phyloP scores from a whole-genome alignment of 2,888 invertebrate genomes.

The Drosophila multiciliata region DNA sequence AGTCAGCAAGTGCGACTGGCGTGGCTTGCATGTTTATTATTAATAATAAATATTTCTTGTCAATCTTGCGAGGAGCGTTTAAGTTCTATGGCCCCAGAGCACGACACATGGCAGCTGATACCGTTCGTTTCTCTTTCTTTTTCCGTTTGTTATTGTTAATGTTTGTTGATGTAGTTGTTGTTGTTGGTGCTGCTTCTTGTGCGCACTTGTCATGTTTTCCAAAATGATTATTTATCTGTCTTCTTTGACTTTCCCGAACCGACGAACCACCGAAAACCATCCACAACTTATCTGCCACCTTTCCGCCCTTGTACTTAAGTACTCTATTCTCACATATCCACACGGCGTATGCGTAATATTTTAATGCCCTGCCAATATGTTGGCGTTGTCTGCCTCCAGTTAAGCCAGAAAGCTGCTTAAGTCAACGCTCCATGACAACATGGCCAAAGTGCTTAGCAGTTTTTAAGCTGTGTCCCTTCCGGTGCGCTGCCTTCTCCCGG shows the following conservation, averaged over 20 bases:
- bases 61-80: conserved; percentile 66
- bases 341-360: conserved; percentile 65
- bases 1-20: conserved; percentile 78
- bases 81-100: conserved; percentile 64
- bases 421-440: conserved; percentile 55
- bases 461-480: conserved; percentile 58
- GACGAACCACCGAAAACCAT: neutral
- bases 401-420: conserved; percentile 73
- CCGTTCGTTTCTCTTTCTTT: neutral
- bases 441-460: conserved; percentile 70
- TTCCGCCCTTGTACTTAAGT: neutral
- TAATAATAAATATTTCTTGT: conserved; percentile 79
- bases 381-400: conserved; percentile 54
- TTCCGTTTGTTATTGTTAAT: conserved; percentile 16
- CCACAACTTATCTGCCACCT: neutral
- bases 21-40: conserved; percentile 78
- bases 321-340: conserved; percentile 20
- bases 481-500: neutral
- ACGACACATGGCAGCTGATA: conserved; percentile 56
- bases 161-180: conserved; percentile 3
- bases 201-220: conserved; percentile 65
- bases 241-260: conserved; percentile 32
- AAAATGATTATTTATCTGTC: conserved; percentile 66
- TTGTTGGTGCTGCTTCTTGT: conserved; percentile 28
- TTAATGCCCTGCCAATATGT: conserved; percentile 70